These are phyloP conservation scores for Notiomystis cincta DNA, from an alignment of 2,113 vertebrate species.

Conservation along the genomic window DNA sequence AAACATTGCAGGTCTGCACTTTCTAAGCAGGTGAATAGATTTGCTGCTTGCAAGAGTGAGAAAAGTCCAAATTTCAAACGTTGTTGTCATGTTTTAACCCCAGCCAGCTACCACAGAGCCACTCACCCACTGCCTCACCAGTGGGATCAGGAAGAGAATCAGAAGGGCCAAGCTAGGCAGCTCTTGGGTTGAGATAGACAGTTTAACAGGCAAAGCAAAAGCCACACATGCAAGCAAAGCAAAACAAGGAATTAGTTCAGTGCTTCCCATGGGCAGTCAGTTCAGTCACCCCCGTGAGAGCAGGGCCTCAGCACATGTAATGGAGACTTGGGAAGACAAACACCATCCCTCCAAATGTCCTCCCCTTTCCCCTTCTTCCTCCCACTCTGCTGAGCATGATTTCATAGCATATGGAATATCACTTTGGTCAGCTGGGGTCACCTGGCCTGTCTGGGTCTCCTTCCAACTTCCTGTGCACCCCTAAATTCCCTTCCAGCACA, in stretches of 20 bases:
- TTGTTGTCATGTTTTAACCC: not conserved
- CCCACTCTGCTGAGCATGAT: not conserved
- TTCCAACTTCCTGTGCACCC: not conserved
- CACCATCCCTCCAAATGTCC: not conserved
- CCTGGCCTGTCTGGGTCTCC: not conserved
- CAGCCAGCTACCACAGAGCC: not conserved
- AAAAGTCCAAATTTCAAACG: not conserved
- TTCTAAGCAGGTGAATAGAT: not conserved
- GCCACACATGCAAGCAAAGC: not conserved
- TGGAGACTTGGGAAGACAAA: not conserved
- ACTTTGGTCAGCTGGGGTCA: not conserved
- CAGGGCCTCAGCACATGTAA: fast-evolving
- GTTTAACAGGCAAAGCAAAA: not conserved
- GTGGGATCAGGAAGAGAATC: fast-evolving
- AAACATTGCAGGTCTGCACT: not conserved
- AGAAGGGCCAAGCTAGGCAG: not conserved
- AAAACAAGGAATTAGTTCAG: not conserved
- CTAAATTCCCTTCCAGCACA: not conserved
- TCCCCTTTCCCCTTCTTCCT: not conserved
- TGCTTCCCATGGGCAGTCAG: not conserved
- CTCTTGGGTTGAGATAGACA: not conserved
- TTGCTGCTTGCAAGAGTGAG: not conserved
- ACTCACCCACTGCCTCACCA: not conserved
- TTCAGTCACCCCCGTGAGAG: not conserved
- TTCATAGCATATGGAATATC: not conserved